Evolutionary conservation across 1,140 invertebrate species (phyloP).

Genomic region (Elymnias hypermnestra): DNA sequence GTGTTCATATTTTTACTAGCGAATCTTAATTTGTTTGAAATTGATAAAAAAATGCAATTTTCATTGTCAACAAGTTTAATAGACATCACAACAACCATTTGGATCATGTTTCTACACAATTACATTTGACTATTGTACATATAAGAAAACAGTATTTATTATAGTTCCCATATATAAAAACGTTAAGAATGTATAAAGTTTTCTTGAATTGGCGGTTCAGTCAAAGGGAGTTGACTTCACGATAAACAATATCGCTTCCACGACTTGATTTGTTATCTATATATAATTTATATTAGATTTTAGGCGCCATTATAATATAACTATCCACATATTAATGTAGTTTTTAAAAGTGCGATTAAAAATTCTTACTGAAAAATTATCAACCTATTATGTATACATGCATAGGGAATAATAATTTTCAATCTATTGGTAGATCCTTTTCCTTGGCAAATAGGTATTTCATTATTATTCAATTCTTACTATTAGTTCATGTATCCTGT

Average conservation of each 20-base stretch:
- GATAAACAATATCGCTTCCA: not conserved
- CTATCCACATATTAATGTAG: no score
- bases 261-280: not conserved
- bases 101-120: conserved; percentile 52
- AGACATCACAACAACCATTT: conserved; percentile 73
- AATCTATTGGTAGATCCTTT: no score
- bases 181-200: conserved; percentile 39
- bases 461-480: no score
- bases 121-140: conserved; percentile 23
- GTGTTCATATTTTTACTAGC: no score
- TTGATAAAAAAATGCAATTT: conserved; percentile 15
- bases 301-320: no score
- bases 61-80: conserved; percentile 62
- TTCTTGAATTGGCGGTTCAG: conserved; percentile 29
- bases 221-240: conserved; percentile 22
- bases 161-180: conserved; percentile 32
- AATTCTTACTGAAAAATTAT: no score
- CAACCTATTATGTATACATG: no score
- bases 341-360: no score
- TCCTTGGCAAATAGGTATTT: no score
- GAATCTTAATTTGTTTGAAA: no score
- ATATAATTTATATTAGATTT: not conserved
- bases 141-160: conserved; percentile 3
- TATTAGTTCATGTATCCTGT: no score
- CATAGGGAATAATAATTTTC: no score